Percentiles rank a stretch among this genome's conserved stretches.
These are phyloP conservation scores for Sebastes melanostomus DNA, from an alignment of 2,797 vertebrate genomes.

Conservation along the genomic window DNA sequence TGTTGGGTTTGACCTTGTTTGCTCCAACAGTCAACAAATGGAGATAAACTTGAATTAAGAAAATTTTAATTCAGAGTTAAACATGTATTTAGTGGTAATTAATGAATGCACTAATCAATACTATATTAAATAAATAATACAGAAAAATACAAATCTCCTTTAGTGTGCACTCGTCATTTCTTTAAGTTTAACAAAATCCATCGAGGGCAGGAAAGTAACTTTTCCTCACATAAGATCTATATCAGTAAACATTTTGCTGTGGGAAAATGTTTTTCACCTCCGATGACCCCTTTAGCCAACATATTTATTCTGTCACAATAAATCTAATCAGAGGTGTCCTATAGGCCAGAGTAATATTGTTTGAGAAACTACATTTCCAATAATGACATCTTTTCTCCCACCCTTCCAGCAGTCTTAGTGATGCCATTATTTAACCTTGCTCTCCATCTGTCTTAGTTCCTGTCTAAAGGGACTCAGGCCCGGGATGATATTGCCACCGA, in stretches of 20 bases:
- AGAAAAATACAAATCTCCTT: background rate
- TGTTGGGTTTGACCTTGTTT: background rate
- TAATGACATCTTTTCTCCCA: background rate
- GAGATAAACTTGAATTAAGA: background rate
- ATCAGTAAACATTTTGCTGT: background rate
- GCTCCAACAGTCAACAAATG: background rate
- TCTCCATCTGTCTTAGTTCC: constrained; percentile 83
- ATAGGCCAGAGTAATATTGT: background rate
- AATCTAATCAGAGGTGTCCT: background rate
- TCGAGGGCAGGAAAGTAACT: background rate
- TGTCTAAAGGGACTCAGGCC: constrained; percentile 92
- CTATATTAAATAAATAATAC: background rate
- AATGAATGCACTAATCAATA: background rate
- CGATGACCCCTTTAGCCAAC: background rate
- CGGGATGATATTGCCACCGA: constrained; percentile 96
- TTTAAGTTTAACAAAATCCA: background rate
- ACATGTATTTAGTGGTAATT: background rate
- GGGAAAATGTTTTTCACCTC: background rate
- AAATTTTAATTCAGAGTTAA: background rate
- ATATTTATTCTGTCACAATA: background rate
- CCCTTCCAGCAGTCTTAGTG: background rate
- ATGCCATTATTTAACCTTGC: constrained; percentile 1
- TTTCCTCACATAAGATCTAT: background rate
- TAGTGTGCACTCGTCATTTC: background rate
- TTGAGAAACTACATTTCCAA: constrained; percentile 6